Evolutionary conservation across 2,888 invertebrate genomes (phyloP).

Genomic region (Petrolisthes manimaculis): DNA sequence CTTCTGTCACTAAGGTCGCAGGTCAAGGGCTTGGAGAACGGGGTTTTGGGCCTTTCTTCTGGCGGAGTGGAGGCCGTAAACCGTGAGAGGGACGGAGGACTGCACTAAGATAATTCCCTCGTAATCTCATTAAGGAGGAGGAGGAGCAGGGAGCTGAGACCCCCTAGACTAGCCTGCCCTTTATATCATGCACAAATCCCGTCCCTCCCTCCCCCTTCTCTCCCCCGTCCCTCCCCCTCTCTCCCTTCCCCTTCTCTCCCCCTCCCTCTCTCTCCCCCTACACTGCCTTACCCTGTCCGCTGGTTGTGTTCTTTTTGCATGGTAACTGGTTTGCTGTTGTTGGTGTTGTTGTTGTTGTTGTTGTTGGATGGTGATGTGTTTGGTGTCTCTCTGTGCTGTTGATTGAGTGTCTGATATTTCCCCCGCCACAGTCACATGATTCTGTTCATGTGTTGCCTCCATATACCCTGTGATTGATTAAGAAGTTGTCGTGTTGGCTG

Average conservation of each 20-base stretch:
- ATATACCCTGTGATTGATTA: too few relatives aligned
- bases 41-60: not conserved
- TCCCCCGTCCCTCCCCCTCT: not conserved
- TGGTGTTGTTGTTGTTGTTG: too few relatives aligned
- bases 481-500: too few relatives aligned
- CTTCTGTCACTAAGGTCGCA: not conserved
- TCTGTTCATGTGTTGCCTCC: too few relatives aligned
- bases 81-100: not conserved
- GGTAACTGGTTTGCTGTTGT: too few relatives aligned
- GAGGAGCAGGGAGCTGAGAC: not conserved
- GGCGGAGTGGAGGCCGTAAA: not conserved
- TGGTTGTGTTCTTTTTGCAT: too few relatives aligned
- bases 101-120: conserved; percentile 6
- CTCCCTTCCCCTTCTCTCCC: not conserved
- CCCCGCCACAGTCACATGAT: too few relatives aligned
- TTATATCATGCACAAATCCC: not conserved
- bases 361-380: too few relatives aligned
- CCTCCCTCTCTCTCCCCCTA: too few relatives aligned
- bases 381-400: too few relatives aligned
- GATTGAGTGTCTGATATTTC: too few relatives aligned
- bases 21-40: not conserved
- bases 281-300: not conserved
- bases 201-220: not conserved
- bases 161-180: not conserved
- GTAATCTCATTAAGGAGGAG: not conserved